Conservation (phyloP, 2,113 vertebrate genomes). For the Nycticebus coucang region DNA sequence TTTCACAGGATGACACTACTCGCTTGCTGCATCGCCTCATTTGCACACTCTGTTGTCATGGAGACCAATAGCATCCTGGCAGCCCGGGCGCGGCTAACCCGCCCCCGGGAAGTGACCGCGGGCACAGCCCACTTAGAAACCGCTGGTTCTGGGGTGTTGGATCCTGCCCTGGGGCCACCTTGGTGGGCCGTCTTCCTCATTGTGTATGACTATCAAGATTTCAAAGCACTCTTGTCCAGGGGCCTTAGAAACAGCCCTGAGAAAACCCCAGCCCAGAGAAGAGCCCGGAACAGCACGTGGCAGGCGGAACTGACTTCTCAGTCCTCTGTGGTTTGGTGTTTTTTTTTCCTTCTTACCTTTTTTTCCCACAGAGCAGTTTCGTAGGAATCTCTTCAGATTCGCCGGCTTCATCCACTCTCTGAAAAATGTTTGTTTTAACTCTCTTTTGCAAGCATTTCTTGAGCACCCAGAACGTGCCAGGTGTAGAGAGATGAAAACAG, state of each 20-base stretch:
- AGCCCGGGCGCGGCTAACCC: not conserved
- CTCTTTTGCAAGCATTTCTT: not conserved
- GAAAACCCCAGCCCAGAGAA: not conserved
- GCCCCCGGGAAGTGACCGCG: not conserved
- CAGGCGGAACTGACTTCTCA: not conserved
- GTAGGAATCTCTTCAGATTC: not conserved
- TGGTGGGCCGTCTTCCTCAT: not conserved
- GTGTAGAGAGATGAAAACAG: not conserved
- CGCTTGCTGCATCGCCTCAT: not conserved
- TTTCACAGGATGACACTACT: slow-evolving; percentile 42
- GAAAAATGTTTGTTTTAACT: slow-evolving; percentile 8
- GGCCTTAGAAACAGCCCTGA: not conserved
- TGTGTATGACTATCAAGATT: not conserved
- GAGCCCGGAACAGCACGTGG: not conserved
- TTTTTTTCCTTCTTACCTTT: not conserved
- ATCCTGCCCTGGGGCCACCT: not conserved
- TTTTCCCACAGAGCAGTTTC: not conserved
- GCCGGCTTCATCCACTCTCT: not conserved
- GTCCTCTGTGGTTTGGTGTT: not conserved
- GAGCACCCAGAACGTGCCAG: not conserved
- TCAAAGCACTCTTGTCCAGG: not conserved
- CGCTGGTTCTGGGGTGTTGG: not conserved
- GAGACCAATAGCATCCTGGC: slow-evolving; percentile 59
- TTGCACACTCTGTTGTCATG: slow-evolving; percentile 63
- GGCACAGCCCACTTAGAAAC: not conserved